Base-by-base conservation (phyloP, 2,797 vertebrate species). In the Hozukius guyotensis region DNA sequence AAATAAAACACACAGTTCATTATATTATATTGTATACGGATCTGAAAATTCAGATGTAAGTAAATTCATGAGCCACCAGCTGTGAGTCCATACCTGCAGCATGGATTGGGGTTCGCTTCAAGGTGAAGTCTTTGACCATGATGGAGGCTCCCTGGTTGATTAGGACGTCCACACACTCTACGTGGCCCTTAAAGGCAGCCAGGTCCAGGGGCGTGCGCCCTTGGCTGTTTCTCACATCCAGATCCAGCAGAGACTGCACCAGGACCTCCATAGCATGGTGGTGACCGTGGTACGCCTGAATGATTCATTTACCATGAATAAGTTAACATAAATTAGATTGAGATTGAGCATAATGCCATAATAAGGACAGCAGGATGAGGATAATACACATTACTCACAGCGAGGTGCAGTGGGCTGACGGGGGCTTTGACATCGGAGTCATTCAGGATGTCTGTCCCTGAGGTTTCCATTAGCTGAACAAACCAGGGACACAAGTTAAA, bases 61-160 rank as follows among this genome's bases (percentile, higher is more conserved):
- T 3, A 38, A 68, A 36, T 32, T n/a, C 2, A 59, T 7, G 7
- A n/a, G 34, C 13, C 11, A 71, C 14, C 5, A 65, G 16, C 4
- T 68, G 25, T 2, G 6, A 8, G 4, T 38, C 8, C 10, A 16
- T 94, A 99, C 99, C 99, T 96, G 99, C 98, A 87, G 97, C 97
- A 80, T 99, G 99, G 88, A 99, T 97, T 59, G 99, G 97, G 6
- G 97, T 99, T 92, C 98, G 96, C 93, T 99, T 99, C 80, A 98
- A 93, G 81, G 97, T 93, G 77, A 97, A 99, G 90, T 99, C 99
- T 94, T 99, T 99, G 61, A 99, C 97, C 87, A 99, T 92, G 87
- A 98, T 98, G 25, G 99, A 99, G 68, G 99, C 98, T 83, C 99
- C 98, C 93, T 99, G 99, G 94, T 98, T 99, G 92, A 99, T 98